These are phyloP conservation scores for Ptilonorhynchus violaceus DNA, from an alignment of 2,113 vertebrate species.

Conservation along the genomic window DNA sequence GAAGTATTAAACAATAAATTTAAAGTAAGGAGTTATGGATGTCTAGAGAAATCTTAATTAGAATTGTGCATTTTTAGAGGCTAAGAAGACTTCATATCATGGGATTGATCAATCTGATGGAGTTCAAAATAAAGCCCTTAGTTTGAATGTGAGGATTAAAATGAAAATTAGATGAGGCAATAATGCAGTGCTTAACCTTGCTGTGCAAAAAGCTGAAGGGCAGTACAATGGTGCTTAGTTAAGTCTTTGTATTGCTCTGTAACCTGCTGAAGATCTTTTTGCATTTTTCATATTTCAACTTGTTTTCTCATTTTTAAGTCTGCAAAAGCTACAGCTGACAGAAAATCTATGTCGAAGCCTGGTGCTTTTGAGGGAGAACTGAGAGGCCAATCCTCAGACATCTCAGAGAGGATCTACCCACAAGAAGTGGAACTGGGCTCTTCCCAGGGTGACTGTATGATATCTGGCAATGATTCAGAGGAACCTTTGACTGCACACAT, in stretches of 20 bases:
- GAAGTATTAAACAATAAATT: neutral
- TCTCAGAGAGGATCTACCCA: conserved; percentile 77
- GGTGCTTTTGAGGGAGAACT: conserved; percentile 85
- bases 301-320: conserved; percentile 76
- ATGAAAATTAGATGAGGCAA: neutral
- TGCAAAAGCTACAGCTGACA: conserved; percentile 88
- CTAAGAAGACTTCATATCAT: neutral
- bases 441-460: conserved; percentile 83
- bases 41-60: neutral
- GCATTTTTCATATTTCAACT: neutral
- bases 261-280: neutral
- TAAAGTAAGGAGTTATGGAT: neutral
- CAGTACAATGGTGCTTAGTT: neutral
- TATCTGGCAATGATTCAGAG: conserved; percentile 85
- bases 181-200: neutral
- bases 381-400: conserved; percentile 79
- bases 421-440: conserved; percentile 86
- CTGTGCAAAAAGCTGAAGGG: neutral
- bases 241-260: neutral
- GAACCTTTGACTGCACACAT: conserved; percentile 84
- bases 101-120: neutral
- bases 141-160: neutral
- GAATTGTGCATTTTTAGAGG: neutral
- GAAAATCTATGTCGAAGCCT: conserved; percentile 84
- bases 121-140: neutral